These are phyloP conservation scores for Notechis scutatus DNA, from an alignment of 2,113 vertebrate species.

Conservation along the genomic window DNA sequence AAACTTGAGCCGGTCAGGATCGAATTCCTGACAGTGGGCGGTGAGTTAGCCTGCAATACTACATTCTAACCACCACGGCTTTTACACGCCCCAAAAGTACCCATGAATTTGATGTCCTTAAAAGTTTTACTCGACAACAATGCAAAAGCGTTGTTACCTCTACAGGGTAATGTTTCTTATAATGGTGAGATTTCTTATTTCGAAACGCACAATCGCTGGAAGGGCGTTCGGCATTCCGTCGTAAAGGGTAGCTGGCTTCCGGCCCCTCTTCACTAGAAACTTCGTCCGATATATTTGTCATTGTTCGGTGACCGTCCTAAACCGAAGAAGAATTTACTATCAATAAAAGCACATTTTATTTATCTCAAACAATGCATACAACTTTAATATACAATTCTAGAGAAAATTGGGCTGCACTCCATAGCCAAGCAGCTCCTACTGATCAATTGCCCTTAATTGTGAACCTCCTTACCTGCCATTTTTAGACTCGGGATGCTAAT, in stretches of 20 bases:
- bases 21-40: background rate
- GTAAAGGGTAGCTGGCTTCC: constrained; percentile 78
- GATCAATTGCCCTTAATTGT: background rate
- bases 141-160: constrained; percentile 74
- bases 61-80: background rate
- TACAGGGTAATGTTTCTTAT: constrained; percentile 87
- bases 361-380: background rate
- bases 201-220: constrained; percentile 80
- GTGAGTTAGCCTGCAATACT: background rate
- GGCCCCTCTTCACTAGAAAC: constrained; percentile 95
- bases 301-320: constrained; percentile 74
- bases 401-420: background rate
- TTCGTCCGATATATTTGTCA: constrained; percentile 85
- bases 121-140: background rate
- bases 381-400: background rate
- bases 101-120: background rate
- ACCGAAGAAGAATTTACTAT: background rate
- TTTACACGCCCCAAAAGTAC: background rate
- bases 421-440: too few species aligned
- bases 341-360: background rate
- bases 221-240: constrained; percentile 76
- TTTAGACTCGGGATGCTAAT: background rate
- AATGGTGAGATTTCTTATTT: constrained; percentile 85
- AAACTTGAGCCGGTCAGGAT: background rate
- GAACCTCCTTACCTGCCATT: background rate